These are phyloP conservation scores for Phylloscopus whistleri DNA, from an alignment of 2,113 vertebrate species.

Conservation along the genomic window DNA sequence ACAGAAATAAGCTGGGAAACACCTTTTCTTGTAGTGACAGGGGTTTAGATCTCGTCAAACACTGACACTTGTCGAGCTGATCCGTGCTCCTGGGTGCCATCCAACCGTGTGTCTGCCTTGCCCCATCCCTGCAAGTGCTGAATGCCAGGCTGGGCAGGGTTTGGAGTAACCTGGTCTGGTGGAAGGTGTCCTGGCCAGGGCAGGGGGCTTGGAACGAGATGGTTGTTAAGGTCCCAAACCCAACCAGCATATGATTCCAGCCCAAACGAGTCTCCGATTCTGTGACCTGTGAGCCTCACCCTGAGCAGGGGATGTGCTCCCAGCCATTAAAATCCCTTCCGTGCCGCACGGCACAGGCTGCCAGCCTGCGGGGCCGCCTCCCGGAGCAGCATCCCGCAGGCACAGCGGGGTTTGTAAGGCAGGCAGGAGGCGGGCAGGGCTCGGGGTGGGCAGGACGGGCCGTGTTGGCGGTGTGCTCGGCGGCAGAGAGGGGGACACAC, in stretches of 20 bases:
- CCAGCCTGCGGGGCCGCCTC: background rate
- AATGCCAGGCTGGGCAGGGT: background rate
- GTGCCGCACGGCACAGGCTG: accelerated
- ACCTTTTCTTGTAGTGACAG: background rate
- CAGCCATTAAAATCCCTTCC: accelerated
- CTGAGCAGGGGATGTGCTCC: background rate
- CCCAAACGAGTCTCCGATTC: no score
- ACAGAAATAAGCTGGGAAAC: background rate
- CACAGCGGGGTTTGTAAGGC: accelerated
- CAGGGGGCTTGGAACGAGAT: background rate
- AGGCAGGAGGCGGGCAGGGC: background rate
- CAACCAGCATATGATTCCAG: accelerated
- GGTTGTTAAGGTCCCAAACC: background rate
- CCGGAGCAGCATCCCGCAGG: background rate
- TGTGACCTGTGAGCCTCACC: background rate
- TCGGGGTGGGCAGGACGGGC: background rate
- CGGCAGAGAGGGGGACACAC: background rate
- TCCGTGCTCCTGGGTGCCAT: background rate
- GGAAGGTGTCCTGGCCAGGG: no score
- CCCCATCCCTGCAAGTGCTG: background rate
- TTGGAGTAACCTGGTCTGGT: background rate
- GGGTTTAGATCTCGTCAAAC: background rate
- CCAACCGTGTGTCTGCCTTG: accelerated
- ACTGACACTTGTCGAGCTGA: background rate
- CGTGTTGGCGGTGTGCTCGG: background rate